These are phyloP conservation scores for Centrocercus urophasianus DNA, from an alignment of 2,113 vertebrate species.

Conservation along the genomic window DNA sequence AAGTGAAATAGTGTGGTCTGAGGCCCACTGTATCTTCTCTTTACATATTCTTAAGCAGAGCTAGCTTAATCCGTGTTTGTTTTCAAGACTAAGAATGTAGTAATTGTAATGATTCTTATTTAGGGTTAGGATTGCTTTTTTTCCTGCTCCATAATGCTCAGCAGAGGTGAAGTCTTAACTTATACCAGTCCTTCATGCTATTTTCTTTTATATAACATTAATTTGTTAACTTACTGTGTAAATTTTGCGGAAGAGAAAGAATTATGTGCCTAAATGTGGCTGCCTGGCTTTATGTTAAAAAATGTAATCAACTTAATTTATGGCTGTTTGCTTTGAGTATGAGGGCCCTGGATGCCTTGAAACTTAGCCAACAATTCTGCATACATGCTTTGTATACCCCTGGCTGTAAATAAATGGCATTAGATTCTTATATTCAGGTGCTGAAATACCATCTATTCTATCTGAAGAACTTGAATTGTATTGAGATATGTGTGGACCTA, in stretches of 20 bases:
- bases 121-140: neutral
- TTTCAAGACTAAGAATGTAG: neutral
- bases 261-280: neutral
- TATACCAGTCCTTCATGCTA: neutral
- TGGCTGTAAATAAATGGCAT: neutral
- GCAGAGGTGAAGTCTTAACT: neutral
- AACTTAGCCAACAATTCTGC: neutral
- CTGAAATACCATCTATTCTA: neutral
- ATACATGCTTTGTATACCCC: neutral
- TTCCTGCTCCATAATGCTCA: neutral
- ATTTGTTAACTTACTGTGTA: neutral
- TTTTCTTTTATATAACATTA: neutral
- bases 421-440: neutral
- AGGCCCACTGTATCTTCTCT: neutral
- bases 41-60: neutral
- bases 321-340: neutral
- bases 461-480: neutral
- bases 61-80: neutral
- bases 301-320: neutral
- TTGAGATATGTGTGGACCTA: accelerated
- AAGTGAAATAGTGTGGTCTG: neutral
- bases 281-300: neutral
- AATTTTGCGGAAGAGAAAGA: neutral
- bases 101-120: neutral
- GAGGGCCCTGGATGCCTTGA: accelerated